Conservation (phyloP, 1,140 invertebrate species). For the Drosophila repleta region DNA sequence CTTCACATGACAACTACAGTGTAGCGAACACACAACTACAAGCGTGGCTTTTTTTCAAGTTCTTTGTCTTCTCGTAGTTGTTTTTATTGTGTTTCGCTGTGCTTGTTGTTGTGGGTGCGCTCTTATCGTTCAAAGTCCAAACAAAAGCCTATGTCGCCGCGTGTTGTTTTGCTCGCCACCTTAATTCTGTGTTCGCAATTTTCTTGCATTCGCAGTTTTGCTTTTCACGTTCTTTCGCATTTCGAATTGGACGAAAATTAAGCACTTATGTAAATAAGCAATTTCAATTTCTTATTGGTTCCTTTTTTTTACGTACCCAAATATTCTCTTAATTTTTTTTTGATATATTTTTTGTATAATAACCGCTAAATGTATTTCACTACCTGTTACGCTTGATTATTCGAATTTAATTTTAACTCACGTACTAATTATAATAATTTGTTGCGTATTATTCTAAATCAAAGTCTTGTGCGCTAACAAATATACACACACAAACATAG, state of each 20-base stretch:
- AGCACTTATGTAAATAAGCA: slow-evolving; percentile 59
- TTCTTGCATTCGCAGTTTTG: slow-evolving; percentile 20
- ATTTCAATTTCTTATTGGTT: slow-evolving; percentile 3
- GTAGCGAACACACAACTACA: slow-evolving; percentile 60
- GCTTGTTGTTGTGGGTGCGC: slow-evolving; percentile 46
- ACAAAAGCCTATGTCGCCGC: slow-evolving; percentile 50
- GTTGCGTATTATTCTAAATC: slow-evolving; percentile 62
- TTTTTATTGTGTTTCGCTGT: slow-evolving; percentile 9
- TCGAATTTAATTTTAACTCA: slow-evolving; percentile 42
- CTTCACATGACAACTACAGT: slow-evolving; percentile 57
- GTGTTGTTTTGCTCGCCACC: slow-evolving; percentile 38
- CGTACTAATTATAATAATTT: slow-evolving; percentile 72
- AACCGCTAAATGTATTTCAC: slow-evolving; percentile 10
- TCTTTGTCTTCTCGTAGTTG: slow-evolving; percentile 63
- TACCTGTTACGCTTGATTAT: slow-evolving; percentile 21
- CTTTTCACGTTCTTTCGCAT: not conserved
- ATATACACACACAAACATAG: slow-evolving; percentile 12
- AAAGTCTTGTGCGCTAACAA: slow-evolving; percentile 43
- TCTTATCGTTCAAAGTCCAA: slow-evolving; percentile 79
- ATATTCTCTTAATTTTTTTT: slow-evolving; percentile 26
- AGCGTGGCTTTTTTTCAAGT: slow-evolving; percentile 70
- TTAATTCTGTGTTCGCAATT: slow-evolving; percentile 31
- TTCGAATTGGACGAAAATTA: slow-evolving; percentile 10
- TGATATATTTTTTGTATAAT: slow-evolving; percentile 1
- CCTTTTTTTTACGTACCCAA: slow-evolving; percentile 50